Evolutionary conservation across 2,888 invertebrate species (phyloP).

Genomic region (Cheilosia impressa): DNA sequence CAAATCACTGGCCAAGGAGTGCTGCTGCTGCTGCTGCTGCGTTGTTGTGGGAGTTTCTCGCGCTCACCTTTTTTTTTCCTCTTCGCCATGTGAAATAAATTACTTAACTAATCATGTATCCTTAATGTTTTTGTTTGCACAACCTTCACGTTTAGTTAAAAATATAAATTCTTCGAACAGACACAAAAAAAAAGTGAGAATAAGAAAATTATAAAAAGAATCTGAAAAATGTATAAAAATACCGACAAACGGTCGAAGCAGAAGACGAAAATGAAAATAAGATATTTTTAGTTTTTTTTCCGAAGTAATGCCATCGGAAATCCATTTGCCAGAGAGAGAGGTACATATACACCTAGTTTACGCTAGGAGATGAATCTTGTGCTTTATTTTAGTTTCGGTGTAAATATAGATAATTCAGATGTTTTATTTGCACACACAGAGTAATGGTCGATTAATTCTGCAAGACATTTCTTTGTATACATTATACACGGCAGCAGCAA

Average conservation of each 20-base stretch:
- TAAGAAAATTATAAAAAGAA: constrained; percentile 67
- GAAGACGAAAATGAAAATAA: constrained; percentile 61
- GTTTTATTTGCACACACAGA: constrained; percentile 59
- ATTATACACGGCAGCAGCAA: constrained; percentile 7
- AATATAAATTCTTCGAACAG: constrained; percentile 47
- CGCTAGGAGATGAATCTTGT: constrained; percentile 23
- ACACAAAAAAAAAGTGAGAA: constrained; percentile 23
- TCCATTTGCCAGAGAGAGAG: constrained; percentile 24
- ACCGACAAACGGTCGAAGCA: constrained; percentile 58
- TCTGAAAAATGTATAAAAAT: constrained; percentile 70
- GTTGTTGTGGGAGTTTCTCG: constrained; percentile 15
- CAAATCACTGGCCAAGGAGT: background rate
- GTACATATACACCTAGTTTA: no score
- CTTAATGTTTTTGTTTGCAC: constrained; percentile 43
- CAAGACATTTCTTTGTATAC: constrained; percentile 35
- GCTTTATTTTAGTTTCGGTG: constrained; percentile 61
- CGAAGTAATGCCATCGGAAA: constrained; percentile 63
- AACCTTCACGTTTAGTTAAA: constrained; percentile 66
- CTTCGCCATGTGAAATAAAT: constrained; percentile 29
- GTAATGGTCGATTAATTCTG: constrained; percentile 69
- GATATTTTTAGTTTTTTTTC: constrained; percentile 53
- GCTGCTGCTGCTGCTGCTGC: background rate
- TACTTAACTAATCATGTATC: constrained; percentile 44
- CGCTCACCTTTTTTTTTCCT: background rate
- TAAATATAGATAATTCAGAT: constrained; percentile 67